Evolutionary conservation across 2,888 invertebrate species (phyloP).

Genomic region (Limnephilus auricula): DNA sequence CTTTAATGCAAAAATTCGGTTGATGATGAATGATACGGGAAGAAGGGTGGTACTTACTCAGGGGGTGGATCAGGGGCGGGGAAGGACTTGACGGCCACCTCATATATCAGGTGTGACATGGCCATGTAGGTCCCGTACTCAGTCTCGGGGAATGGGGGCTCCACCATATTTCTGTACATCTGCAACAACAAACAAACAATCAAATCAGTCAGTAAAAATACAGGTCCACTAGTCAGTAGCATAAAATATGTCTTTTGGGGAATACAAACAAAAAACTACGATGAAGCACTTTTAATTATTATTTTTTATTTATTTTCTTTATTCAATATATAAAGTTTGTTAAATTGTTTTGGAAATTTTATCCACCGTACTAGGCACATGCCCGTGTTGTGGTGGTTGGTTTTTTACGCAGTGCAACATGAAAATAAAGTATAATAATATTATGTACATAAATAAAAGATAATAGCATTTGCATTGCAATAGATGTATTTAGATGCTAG

Average conservation of each 20-base stretch:
- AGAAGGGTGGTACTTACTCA: slow-evolving; percentile 71
- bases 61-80: slow-evolving; percentile 81
- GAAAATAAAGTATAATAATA: too few species aligned
- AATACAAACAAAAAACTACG: background rate
- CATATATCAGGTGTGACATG: slow-evolving; percentile 86
- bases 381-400: too few species aligned
- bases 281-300: too few species aligned
- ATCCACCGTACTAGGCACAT: too few species aligned
- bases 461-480: too few species aligned
- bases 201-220: background rate
- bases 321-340: too few species aligned
- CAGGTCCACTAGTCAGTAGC: background rate
- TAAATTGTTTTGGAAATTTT: too few species aligned
- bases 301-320: too few species aligned
- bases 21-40: background rate
- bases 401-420: too few species aligned
- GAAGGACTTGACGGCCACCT: slow-evolving; percentile 88
- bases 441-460: too few species aligned
- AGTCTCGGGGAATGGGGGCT: slow-evolving; percentile 81
- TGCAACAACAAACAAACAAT: slow-evolving; percentile 69
- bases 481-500: too few species aligned
- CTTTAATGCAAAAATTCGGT: too few species aligned
- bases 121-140: slow-evolving; percentile 86
- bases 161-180: slow-evolving; percentile 85
- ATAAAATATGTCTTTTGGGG: background rate